phyloP scores from a whole-genome alignment of 2,888 invertebrate species.

The Lithosia quadra region DNA sequence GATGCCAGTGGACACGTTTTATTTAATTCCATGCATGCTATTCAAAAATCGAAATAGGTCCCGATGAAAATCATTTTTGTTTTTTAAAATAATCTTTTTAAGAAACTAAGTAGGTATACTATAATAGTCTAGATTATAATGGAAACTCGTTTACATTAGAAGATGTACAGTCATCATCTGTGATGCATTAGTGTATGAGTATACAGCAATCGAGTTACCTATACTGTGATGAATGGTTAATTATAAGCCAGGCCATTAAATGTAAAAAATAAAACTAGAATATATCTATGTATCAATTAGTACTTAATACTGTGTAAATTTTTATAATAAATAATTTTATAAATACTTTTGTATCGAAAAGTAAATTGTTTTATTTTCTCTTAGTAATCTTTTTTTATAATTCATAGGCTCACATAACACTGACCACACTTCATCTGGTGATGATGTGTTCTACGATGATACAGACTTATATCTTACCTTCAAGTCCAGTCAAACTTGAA shows the following conservation, averaged over 20 bases:
- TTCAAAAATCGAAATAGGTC: constrained; percentile 34
- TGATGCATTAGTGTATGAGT: constrained; percentile 40
- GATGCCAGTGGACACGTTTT: not conserved
- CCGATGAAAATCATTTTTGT: constrained; percentile 36
- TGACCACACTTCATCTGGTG: too few relatives aligned
- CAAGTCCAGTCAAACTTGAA: too few relatives aligned
- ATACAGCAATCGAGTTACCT: constrained; percentile 65
- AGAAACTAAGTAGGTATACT: constrained; percentile 21
- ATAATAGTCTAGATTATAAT: constrained; percentile 42
- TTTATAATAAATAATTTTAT: constrained; percentile 43
- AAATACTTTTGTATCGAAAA: constrained; percentile 54
- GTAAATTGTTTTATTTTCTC: constrained; percentile 32
- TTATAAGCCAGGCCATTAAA: constrained; percentile 57
- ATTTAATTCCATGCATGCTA: constrained; percentile 22
- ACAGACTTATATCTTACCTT: too few relatives aligned
- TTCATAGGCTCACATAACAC: too few relatives aligned
- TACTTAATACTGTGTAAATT: constrained; percentile 42
- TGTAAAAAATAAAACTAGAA: constrained; percentile 45
- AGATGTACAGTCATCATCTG: constrained; percentile 52
- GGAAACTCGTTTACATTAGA: constrained; percentile 47
- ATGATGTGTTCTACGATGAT: too few relatives aligned
- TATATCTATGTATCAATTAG: constrained; percentile 46
- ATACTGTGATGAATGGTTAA: constrained; percentile 71
- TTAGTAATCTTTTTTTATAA: not conserved
- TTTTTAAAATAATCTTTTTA: constrained; percentile 24